A percentile compares a stretch with the other conserved stretches of the same genome.
Conservation (phyloP, 2,113 vertebrate genomes). For the Cyphotilapia sp. region DNA sequence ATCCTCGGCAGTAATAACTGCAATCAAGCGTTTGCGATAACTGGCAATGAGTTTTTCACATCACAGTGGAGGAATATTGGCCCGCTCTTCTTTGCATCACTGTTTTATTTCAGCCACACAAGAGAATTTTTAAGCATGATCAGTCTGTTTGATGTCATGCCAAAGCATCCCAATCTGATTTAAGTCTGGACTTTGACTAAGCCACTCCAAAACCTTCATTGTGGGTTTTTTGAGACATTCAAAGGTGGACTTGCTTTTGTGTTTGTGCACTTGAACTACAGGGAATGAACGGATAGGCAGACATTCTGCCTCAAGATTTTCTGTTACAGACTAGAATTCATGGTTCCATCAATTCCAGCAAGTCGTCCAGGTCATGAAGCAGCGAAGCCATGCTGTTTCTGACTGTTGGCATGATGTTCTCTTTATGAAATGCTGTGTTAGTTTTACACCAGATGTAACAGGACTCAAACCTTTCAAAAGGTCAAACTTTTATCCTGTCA, state of each 20-base stretch:
- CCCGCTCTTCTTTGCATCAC: neutral
- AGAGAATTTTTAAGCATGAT: neutral
- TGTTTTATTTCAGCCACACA: neutral
- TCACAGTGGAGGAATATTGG: neutral
- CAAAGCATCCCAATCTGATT: neutral
- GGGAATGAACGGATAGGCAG: neutral
- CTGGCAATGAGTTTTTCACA: neutral
- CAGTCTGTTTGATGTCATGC: neutral
- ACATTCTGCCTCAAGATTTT: neutral
- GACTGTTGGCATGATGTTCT: neutral
- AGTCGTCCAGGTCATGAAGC: neutral
- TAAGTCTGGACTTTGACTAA: neutral
- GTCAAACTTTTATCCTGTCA: neutral
- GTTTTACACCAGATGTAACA: neutral
- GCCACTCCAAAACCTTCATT: neutral
- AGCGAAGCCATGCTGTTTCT: rapidly evolving
- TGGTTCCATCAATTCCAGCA: neutral
- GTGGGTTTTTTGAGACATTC: neutral
- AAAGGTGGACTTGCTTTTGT: neutral
- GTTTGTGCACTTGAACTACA: neutral
- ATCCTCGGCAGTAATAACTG: neutral
- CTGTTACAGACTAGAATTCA: neutral
- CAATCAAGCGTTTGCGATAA: neutral
- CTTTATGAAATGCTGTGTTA: neutral
- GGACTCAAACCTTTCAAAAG: neutral